Evolutionary conservation across 2,113 vertebrate genomes (phyloP), one percentile per base, ranked within the genome.

Genomic region (Semnornis frantzii): DNA sequence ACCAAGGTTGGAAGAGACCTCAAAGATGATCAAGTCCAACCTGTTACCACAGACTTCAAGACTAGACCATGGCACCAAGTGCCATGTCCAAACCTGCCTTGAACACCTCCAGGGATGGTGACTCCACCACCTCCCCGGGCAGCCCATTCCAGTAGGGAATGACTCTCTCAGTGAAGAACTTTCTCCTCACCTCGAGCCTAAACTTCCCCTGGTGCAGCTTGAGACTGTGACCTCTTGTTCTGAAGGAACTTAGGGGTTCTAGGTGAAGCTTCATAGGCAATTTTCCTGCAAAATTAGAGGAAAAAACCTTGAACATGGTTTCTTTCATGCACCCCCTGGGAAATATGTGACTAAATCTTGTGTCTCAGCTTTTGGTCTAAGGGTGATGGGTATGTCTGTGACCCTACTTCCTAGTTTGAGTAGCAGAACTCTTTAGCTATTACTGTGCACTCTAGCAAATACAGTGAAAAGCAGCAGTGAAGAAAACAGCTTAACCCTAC

Each of bases 351-450:
- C 62, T 87, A 75, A 68, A 59, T 92, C 50, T 69, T 60, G 18
- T 91, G 39, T 50, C 8, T 81, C 42, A 68, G 42, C 27, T 17
- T 89, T 94, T 70, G 70, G 66, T 60, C 94, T 63, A 37, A 74
- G 79, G 85, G 91, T 95, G 72, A 93, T 82, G 69, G 55, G 82
- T 96, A 42, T 82, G 30, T 88, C 69, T 81, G 81, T 72, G 72
- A 19, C 9, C 46, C 39, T 94, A 79, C 73, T 85, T 90, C 54
- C 65, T 17, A 50, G 30, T 48, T 62, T 87, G 75, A 80, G 64
- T 50, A 90, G 91, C 74, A 81, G 66, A 94, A 31, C 48, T 50
- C 28, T 78, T 77, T 58, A 74, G 90, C 62, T 95, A n/a, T 91
- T 62, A 54, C 24, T 68, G 21, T 72, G 54, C 27, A 9, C 55